A percentile compares a stretch with the other conserved stretches of the same genome.
phyloP scores from a whole-genome alignment of 2,888 invertebrate species.

The Poecilus cupreus region DNA sequence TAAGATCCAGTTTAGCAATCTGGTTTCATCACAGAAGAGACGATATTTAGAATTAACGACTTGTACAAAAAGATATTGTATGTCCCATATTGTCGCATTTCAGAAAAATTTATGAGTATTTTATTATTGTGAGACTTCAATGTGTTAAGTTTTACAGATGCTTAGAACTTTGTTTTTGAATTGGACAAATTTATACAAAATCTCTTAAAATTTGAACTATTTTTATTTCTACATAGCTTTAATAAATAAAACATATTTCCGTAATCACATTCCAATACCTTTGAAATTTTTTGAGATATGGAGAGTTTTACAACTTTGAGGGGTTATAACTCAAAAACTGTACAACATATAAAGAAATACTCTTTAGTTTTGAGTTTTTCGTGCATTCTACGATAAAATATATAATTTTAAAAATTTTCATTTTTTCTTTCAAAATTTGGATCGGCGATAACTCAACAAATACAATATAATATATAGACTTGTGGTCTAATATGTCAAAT shows the following conservation, averaged over 20 bases:
- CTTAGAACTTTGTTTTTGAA: not conserved
- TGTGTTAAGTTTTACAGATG: conserved; percentile 13
- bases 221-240: too few species aligned
- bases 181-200: too few species aligned
- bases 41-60: not conserved
- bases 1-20: not conserved
- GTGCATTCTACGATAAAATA: not conserved
- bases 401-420: not conserved
- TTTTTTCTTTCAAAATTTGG: too few species aligned
- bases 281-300: too few species aligned
- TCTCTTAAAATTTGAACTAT: too few species aligned
- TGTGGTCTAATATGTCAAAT: too few species aligned
- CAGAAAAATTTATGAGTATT: not conserved
- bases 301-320: not conserved
- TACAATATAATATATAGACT: too few species aligned
- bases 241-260: too few species aligned
- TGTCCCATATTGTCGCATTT: not conserved
- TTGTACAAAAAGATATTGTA: not conserved
- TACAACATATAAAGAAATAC: not conserved
- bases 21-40: not conserved
- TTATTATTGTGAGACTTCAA: not conserved
- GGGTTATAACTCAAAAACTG: too few species aligned
- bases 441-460: not conserved
- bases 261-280: too few species aligned
- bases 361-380: too few species aligned